phyloP scores from a whole-genome alignment of 2,888 invertebrate genomes.

The Scotopteryx bipunctaria region DNA sequence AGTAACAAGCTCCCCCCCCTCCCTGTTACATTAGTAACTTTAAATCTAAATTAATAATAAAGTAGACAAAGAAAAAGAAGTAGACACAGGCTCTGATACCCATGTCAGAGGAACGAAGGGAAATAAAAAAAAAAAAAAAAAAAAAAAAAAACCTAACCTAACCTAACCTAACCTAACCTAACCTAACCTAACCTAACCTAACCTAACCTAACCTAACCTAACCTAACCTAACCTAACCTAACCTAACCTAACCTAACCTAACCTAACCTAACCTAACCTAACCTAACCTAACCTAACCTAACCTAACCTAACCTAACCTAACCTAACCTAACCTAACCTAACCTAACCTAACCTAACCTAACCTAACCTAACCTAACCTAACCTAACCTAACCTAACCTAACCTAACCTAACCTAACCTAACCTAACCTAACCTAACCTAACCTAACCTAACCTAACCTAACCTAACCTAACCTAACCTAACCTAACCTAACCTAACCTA shows the following conservation, averaged over 20 bases:
- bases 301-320: constrained; percentile 21
- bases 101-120: no score
- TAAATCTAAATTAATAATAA: no score
- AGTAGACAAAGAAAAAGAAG: no score
- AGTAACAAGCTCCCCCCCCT: no score
- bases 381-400: constrained; percentile 23
- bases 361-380: constrained; percentile 28
- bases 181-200: constrained; percentile 35
- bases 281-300: constrained; percentile 28
- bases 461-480: constrained; percentile 25
- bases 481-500: constrained; percentile 30
- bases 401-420: constrained; percentile 29
- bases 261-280: constrained; percentile 28
- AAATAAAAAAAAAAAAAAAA: no score
- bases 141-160: no score
- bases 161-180: constrained; percentile 35
- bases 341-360: constrained; percentile 30
- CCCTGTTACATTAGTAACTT: no score
- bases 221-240: constrained; percentile 35
- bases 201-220: constrained; percentile 34
- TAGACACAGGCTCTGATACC: no score
- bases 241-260: constrained; percentile 35
- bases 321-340: constrained; percentile 20
- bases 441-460: constrained; percentile 24
- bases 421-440: constrained; percentile 30